Base-by-base conservation (phyloP, 2,888 invertebrate genomes). In the Entomobrya proxima region DNA sequence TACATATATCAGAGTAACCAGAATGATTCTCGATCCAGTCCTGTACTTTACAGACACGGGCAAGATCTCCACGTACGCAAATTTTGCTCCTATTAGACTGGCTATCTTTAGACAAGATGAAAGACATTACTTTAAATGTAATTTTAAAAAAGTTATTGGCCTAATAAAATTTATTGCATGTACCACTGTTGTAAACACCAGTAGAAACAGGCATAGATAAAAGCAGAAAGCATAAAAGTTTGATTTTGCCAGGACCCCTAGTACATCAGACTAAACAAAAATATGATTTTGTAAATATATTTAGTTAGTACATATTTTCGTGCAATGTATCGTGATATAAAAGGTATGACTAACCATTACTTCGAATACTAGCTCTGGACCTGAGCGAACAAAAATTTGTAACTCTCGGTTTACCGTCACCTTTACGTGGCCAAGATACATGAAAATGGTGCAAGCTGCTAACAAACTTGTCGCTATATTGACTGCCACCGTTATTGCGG, bases 171-270 rank as follows among this genome's bases (percentile, higher is more conserved):
- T n/a, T n/a, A n/a, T n/a, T n/a, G n/a, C n/a, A n/a, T n/a, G n/a
- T 83, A 85, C 85, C 24, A 55, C 21, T 13, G 78, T 79, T 7
- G 78, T 72, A 0, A 79, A 9, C 11, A 44, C 50, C 0, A 85
- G 37, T 0, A 78, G 35, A 7, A 85, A 69, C 1, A 85, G 32
- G 47, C 72, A 74, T 0, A 47, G 9, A 50, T 85, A 85, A 18
- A 85, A 85, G 27, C 21, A 24, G 47, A 61, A 47, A 11, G 85
- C 50, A 35, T 79, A 85, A 50, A 79, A 85, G 18, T 85, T 85
- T 24, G 74, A 3, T 9, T 74, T 72, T 35, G 85, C 61, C n/a
- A 85, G 32, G 0, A 69, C 61, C 4, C 85, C 85, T 0, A 85
- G 27, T 15, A 79, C 55, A 24, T 85, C 78, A 15, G 85, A 11